Base-by-base conservation (phyloP, 35 echinoderm and acorn worm genomes). In the Patiria miniata region DNA sequence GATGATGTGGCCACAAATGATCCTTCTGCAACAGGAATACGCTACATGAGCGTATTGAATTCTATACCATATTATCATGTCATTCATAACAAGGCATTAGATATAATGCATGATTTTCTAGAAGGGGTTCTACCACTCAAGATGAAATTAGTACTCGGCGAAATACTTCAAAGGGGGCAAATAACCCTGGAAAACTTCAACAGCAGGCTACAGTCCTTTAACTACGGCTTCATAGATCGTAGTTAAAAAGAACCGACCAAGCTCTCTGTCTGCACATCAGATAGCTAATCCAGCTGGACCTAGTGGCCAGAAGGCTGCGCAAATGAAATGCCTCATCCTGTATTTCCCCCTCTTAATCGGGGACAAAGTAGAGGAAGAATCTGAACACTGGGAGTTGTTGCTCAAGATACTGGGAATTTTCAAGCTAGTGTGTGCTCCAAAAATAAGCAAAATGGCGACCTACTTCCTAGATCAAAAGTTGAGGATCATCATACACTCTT, bases 71-170 rank as follows among this genome's bases (percentile, higher is more conserved):
- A 91, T 61, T 91, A 65, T 73, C 91, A 93, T 93, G 91, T 93
- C 1, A 37, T 37, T 51, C 50, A 86, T 36, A 91, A 91, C 40
- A 79, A 60, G 79, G 83, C 91, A 39, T 54, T 81, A 38, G 85
- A 93, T 23, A 58, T 88, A 5, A 93, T 93, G 85, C 91, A 93
- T 78, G 91, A 91, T 28, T 80, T 91, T 81, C 52, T 81, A 26
- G 90, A 91, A 21, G 83, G 90, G 14, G 50, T 91, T 39, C 51
- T 80, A 37, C 69, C 90, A 21, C 76, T 81, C 30, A 83, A 91
- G 40, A 34, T 91, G 1, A 91, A 86, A 81, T 55, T 91, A 50
- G 77, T 86, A 14, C 26, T 91, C 18, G 37, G 36, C 34, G 77
- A 56, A 21, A 76, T 86, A 15, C 60, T 91, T 44, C 10, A 86